phyloP scores from a whole-genome alignment of 2,797 vertebrate genomes.

The Liasis olivaceus region DNA sequence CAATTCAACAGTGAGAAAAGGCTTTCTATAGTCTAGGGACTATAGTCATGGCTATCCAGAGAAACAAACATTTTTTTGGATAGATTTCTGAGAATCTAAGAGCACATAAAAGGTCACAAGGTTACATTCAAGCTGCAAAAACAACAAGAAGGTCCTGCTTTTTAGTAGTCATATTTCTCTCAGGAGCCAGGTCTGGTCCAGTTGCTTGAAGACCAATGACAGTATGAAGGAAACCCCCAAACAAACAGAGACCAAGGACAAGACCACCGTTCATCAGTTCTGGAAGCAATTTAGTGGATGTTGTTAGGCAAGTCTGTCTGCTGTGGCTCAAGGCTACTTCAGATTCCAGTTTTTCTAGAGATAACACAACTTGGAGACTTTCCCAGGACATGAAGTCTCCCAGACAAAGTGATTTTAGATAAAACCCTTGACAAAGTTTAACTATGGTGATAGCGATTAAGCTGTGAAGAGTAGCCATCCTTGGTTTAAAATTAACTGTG shows the following conservation, averaged over 20 bases:
- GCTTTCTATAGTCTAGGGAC: background rate
- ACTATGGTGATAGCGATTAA: conserved; percentile 18
- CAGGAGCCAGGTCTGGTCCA: background rate
- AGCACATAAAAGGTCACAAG: background rate
- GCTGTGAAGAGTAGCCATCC: background rate
- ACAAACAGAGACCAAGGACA: background rate
- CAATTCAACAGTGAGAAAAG: background rate
- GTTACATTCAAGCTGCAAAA: background rate
- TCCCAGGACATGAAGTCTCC: background rate
- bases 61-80: background rate
- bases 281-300: background rate
- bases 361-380: background rate
- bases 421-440: background rate
- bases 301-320: background rate
- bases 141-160: background rate
- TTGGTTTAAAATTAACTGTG: conserved; percentile 33
- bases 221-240: background rate
- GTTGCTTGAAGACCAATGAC: background rate
- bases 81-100: background rate
- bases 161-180: background rate
- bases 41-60: background rate
- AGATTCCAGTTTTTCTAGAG: background rate
- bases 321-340: background rate
- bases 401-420: conserved; percentile 1
- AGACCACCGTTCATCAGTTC: background rate